Evolutionary conservation across 2,113 vertebrate species (phyloP).

Genomic region (Telmatochromis brachygnathus): DNA sequence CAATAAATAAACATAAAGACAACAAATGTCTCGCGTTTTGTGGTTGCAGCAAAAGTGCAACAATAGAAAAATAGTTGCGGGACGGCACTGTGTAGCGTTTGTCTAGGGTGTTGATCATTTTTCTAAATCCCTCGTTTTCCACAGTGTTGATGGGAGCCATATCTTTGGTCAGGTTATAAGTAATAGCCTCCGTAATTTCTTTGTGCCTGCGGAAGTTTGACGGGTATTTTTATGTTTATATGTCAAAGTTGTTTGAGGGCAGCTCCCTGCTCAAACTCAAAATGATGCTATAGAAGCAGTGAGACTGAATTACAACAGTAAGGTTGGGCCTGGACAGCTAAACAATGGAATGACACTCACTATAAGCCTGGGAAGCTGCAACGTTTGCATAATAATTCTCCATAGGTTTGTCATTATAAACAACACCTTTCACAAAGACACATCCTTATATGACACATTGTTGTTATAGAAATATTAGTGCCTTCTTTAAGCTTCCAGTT

Average conservation of each 20-base stretch:
- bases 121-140: too few species aligned
- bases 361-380: not conserved
- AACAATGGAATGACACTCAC: not conserved
- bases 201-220: too few species aligned
- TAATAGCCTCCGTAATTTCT: too few species aligned
- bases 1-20: too few species aligned
- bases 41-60: too few species aligned
- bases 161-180: too few species aligned
- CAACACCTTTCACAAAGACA: not conserved
- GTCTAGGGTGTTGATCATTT: too few species aligned
- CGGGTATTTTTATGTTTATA: not conserved
- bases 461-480: not conserved
- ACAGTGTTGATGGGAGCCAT: too few species aligned
- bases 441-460: not conserved
- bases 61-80: too few species aligned
- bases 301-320: not conserved
- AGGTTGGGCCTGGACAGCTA: not conserved
- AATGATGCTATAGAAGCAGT: not conserved
- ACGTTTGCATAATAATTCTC: not conserved
- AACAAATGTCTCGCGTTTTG: too few species aligned
- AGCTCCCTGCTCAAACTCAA: not conserved
- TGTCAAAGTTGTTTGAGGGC: not conserved
- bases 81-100: too few species aligned
- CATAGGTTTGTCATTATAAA: not conserved
- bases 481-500: not conserved